Evolutionary conservation across 1,140 invertebrate genomes (phyloP), one percentile per base, ranked within the genome.

Genomic region (Choristoneura fumiferana): DNA sequence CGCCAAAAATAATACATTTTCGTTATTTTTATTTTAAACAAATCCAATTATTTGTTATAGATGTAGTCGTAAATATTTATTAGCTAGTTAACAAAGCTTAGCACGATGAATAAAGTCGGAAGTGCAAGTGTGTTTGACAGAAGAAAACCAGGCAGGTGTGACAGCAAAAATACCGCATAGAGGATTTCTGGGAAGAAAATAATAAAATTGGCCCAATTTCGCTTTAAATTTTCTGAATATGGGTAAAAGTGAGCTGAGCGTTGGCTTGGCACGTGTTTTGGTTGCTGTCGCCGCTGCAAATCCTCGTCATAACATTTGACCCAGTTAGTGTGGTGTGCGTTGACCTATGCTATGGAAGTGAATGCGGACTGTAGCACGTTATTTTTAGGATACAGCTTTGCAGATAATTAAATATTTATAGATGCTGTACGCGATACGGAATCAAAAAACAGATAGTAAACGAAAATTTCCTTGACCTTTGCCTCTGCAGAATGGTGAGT

Each of bases 351-450:
- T 86, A 85, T 85, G 75, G 74, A 73, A 71, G 62, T 77, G 79
- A 84, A 82, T 89, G 84, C 84, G 84, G 83, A 86, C 76, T 81
- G 68, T 70, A 78, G 66, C 72, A 66, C 69, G 84, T 87, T 89
- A 89, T 87, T 89, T 89, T 86, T 89, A 89, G 84, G 75, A 81
- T 82, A 79, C 73, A 84, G 76, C 77, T 84, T 87, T 84, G 86
- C 86, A 80, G 84, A 81, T 89, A 82, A 82, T 87, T 87, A 86
- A 86, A 84, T 89, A 89, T 89, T 87, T 84, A 87, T 87, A 85
- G 70, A 80, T 81, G 73, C 70, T 69, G 69, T 78, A 76, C 67
- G 71, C 66, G 69, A 78, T 75, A 71, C 65, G 67, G 59, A 77
- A 78, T 74, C 74, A 68, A 61, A 64, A 70, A 71, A 79, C 58